A percentile compares a stretch with the other conserved stretches of the same genome.
These are phyloP conservation scores for Oxystoma pomonae DNA, from an alignment of 2,888 invertebrate species.

Conservation along the genomic window DNA sequence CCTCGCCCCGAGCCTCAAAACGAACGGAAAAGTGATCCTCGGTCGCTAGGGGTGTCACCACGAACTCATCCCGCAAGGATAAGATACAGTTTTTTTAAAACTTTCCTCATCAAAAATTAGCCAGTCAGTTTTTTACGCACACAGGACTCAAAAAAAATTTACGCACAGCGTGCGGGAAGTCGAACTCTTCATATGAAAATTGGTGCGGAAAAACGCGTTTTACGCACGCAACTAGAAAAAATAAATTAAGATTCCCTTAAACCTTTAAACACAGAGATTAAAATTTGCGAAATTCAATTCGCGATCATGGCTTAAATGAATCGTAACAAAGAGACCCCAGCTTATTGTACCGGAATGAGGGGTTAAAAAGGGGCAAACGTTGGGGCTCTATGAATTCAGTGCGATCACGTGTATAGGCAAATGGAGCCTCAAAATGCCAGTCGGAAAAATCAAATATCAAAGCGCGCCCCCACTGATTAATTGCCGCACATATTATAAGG, in stretches of 20 bases:
- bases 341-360: constrained; percentile 41
- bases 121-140: no score
- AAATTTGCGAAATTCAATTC: constrained; percentile 44
- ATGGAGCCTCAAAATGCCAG: constrained; percentile 34
- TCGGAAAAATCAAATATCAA: constrained; percentile 47
- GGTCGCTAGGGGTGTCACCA: no score
- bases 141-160: no score
- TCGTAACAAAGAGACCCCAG: constrained; percentile 37
- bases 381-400: neutral
- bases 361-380: constrained; percentile 8
- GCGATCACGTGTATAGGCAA: neutral
- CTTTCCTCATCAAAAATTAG: no score
- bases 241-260: neutral
- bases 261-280: constrained; percentile 31
- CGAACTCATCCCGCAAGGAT: no score
- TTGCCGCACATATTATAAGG: constrained; percentile 38
- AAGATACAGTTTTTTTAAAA: no score
- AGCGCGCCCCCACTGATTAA: constrained; percentile 41
- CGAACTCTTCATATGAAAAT: no score
- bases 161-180: no score
- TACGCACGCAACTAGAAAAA: no score
- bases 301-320: constrained; percentile 39
- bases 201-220: no score
- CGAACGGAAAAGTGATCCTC: no score
- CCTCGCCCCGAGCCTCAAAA: no score